These are phyloP conservation scores for Barypeithes pellucidus DNA, from an alignment of 2,888 invertebrate species.

Conservation along the genomic window DNA sequence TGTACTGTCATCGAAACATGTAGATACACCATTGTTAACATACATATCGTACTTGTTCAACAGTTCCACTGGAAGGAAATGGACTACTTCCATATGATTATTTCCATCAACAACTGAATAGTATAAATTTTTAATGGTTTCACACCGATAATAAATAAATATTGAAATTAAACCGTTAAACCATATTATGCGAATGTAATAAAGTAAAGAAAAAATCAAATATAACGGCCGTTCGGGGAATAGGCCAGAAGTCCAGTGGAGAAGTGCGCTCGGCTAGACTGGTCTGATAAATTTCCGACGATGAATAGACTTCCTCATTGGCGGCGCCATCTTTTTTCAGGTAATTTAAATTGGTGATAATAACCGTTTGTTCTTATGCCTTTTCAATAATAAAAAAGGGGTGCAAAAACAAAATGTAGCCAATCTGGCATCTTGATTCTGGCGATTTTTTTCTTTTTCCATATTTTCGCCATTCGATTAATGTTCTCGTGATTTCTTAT, in stretches of 20 bases:
- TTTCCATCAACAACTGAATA: no score
- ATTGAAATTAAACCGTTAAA: neutral
- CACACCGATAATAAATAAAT: neutral
- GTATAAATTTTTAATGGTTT: neutral
- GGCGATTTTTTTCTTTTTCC: no score
- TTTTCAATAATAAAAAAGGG: no score
- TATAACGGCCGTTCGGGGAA: neutral
- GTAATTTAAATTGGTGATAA: neutral
- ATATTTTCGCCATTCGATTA: no score
- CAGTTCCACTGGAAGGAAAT: no score
- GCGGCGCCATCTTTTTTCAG: slow-evolving; percentile 8
- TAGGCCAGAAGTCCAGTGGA: slow-evolving; percentile 16
- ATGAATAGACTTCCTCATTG: slow-evolving; percentile 15
- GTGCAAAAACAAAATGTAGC: no score
- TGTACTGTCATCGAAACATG: no score
- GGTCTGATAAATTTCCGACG: slow-evolving; percentile 3
- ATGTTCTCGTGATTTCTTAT: neutral
- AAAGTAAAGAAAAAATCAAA: neutral
- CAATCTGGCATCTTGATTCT: no score
- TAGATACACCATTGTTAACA: no score
- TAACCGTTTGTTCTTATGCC: no score
- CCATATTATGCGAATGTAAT: neutral
- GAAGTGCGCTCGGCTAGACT: slow-evolving; percentile 5
- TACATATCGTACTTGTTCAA: no score
- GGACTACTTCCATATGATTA: no score